A percentile compares a stretch with the other conserved stretches of the same genome.
These are phyloP conservation scores for Drosophila bifasciata DNA, from an alignment of 1,140 invertebrate species.

Conservation along the genomic window DNA sequence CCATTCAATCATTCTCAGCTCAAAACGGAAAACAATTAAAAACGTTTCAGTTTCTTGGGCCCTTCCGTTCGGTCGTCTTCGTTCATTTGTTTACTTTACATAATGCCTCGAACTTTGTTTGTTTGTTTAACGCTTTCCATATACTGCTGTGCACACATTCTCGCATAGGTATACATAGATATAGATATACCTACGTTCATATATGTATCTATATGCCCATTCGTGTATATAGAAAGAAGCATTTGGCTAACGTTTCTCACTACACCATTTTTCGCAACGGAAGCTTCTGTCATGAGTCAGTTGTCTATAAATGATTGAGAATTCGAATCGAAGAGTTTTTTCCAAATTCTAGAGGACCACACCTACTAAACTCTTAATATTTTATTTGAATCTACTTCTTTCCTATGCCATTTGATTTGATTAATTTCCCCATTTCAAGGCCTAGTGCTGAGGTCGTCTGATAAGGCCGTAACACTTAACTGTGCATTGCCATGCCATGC, in stretches of 20 bases:
- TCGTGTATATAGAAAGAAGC: constrained; percentile 6
- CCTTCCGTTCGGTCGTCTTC: constrained; percentile 43
- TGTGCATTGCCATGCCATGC: constrained; percentile 40
- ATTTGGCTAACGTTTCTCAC: constrained; percentile 50
- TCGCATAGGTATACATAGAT: constrained; percentile 2
- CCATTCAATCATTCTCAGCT: constrained; percentile 42
- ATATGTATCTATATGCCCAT: constrained; percentile 5
- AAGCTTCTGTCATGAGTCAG: constrained; percentile 77
- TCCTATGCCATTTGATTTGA: constrained; percentile 41
- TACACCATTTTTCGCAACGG: constrained; percentile 65
- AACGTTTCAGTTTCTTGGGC: constrained; percentile 58
- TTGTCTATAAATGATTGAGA: constrained; percentile 48
- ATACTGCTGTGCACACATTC: constrained; percentile 38
- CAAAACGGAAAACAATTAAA: constrained; percentile 61
- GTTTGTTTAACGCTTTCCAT: constrained; percentile 66
- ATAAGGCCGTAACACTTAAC: constrained; percentile 52
- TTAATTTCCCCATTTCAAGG: constrained; percentile 64
- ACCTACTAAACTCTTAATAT: constrained; percentile 18
- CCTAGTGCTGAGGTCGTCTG: constrained; percentile 60
- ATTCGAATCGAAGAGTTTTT: constrained; percentile 32
- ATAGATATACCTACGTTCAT: constrained; percentile 11
- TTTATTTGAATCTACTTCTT: constrained; percentile 12
- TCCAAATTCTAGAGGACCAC: constrained; percentile 28
- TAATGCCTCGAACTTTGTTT: constrained; percentile 56
- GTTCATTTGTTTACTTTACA: constrained; percentile 65